Base-by-base conservation (phyloP, 2,888 invertebrate species). In the Cerastis rubricosa region DNA sequence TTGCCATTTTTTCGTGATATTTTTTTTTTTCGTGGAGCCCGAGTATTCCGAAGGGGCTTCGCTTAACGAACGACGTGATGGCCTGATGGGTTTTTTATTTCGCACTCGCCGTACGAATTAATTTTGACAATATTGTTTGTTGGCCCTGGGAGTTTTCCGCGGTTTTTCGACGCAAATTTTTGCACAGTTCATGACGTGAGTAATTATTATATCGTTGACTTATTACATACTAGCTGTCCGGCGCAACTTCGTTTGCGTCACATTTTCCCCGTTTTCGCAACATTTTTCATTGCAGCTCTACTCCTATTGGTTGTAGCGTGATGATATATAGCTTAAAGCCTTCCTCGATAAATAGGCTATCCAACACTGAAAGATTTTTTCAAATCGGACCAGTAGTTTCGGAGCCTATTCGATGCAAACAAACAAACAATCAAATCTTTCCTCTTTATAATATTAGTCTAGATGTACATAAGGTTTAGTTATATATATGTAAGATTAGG, bases 61-160 rank as follows among this genome's bases (percentile, higher is more conserved):
- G 83, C 87, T 90, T 89, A 92, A 92, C 89, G 90, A 90, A 85
- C 85, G 84, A 84, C 85, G 78, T 84, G 88, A 84, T 90, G 88
- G 87, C 87, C 89, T 81, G 81, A 81, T 81, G 84, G 81, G 69
- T 85, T 88, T 90, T 90, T 90, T 90, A 92, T 92, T 89, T 83
- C 73, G 72, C 67, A 79, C 81, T 74, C 85, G 82, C 77, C 67
- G 76, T 83, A 54, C 74, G 80, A 80, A 80, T 85, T 86, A 84
- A 80, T 84, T 78, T 84, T 72, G 80, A 83, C 84, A 83, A 74
- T 80, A 84, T 86, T 86, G 71, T 77, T 71, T 61, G 76, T 45
- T 57, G 57, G 43, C 35, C 59, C 9, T 45, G 19, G 61, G 66
- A 43, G 69, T 74, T 79, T n/a, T 54, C 40, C 35, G 45, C 40